phyloP scores from a whole-genome alignment of 2,888 invertebrate genomes.

The Drosophila limbata region DNA sequence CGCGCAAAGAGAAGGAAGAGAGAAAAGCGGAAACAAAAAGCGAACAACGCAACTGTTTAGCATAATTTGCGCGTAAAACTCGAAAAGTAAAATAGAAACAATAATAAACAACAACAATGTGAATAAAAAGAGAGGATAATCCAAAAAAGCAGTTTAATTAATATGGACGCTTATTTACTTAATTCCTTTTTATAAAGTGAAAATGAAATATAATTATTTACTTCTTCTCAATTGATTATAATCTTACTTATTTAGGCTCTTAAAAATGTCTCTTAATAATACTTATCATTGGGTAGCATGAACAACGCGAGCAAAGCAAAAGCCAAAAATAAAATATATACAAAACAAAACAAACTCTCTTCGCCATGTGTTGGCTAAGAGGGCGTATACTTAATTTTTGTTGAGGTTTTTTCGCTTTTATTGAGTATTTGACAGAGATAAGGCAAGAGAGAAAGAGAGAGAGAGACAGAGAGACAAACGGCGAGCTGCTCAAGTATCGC shows the following conservation, averaged over 20 bases:
- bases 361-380: neutral
- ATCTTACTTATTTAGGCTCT: neutral
- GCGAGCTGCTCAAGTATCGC: constrained; percentile 34
- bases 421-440: neutral
- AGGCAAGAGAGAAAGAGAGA: neutral
- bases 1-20: neutral
- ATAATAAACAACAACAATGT: constrained; percentile 4
- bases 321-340: neutral
- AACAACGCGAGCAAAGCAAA: neutral
- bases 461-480: neutral
- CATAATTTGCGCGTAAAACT: constrained; percentile 63
- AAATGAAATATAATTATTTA: neutral
- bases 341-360: neutral
- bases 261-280: too few relatives aligned
- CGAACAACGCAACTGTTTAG: constrained; percentile 35
- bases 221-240: neutral
- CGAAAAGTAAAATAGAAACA: constrained; percentile 4
- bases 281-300: neutral
- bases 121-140: neutral
- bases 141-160: neutral
- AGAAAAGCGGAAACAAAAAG: neutral
- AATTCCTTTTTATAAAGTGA: neutral
- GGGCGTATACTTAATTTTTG: constrained; percentile 11
- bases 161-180: neutral
- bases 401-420: neutral